Conservation (phyloP, 2,113 vertebrate genomes). For the Elephas maximus region DNA sequence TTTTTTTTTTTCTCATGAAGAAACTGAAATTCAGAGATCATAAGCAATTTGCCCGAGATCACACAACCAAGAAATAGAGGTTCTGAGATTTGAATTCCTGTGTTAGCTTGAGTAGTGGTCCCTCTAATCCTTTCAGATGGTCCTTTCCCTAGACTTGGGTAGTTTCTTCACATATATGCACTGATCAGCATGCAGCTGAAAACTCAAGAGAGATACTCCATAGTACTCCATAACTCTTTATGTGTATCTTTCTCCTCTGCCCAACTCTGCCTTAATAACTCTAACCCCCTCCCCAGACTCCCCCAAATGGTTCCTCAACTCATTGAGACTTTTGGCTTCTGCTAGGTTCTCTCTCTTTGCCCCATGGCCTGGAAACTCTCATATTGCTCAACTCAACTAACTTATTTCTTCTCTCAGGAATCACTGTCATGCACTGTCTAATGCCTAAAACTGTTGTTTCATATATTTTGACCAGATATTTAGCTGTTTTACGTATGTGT, state of each 20-base stretch:
- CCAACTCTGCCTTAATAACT: background rate
- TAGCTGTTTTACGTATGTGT: background rate
- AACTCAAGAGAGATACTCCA: background rate
- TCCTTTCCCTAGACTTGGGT: background rate
- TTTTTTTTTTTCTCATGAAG: background rate
- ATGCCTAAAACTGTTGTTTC: background rate
- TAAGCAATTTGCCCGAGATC: background rate
- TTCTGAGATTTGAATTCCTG: background rate
- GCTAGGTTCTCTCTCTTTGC: background rate
- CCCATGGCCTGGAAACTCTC: background rate
- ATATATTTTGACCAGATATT: background rate
- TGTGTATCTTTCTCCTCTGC: background rate
- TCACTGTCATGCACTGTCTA: background rate
- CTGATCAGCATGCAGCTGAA: background rate
- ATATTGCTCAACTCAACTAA: background rate
- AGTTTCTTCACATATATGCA: background rate
- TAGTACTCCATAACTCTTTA: background rate
- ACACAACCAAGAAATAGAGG: background rate
- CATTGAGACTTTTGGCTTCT: background rate
- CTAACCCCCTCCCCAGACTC: background rate
- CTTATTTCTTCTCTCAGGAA: background rate
- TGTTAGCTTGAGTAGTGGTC: background rate
- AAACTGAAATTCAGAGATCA: background rate
- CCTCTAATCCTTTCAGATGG: background rate
- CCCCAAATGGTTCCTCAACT: background rate